These are phyloP conservation scores for Chromobotia macracanthus DNA, from an alignment of 2,797 vertebrate species.

Conservation along the genomic window DNA sequence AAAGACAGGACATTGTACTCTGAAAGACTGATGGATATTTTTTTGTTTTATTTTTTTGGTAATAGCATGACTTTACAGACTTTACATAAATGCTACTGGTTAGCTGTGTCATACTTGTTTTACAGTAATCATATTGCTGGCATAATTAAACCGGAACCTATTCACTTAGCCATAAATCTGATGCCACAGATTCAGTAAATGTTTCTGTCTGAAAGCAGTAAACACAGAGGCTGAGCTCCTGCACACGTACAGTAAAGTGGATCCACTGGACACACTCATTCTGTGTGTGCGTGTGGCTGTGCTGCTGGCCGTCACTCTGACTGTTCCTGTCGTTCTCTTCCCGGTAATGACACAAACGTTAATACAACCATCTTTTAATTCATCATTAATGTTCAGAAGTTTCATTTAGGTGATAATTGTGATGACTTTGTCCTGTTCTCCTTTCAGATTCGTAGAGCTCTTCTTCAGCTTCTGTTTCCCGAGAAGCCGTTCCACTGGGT, in stretches of 20 bases:
- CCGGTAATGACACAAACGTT: constrained; percentile 71
- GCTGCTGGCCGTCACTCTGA: constrained; percentile 82
- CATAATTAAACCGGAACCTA: neutral
- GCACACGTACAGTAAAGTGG: constrained; percentile 82
- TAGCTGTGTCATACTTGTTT: neutral
- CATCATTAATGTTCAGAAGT: too few relatives aligned
- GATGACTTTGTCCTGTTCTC: neutral
- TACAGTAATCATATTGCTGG: neutral
- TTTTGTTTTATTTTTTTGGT: neutral
- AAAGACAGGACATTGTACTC: neutral
- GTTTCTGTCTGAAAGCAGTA: constrained; percentile 26
- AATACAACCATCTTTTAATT: too few relatives aligned
- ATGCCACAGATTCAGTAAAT: neutral
- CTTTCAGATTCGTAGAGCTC: constrained; percentile 79
- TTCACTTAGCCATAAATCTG: neutral
- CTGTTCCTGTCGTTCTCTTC: constrained; percentile 84
- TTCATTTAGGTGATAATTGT: neutral
- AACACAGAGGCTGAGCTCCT: constrained; percentile 82
- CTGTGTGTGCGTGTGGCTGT: constrained; percentile 82
- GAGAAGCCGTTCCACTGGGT: constrained; percentile 82
- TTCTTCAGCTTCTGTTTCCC: constrained; percentile 83
- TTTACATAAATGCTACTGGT: too few relatives aligned
- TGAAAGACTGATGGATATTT: neutral
- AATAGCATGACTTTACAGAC: neutral
- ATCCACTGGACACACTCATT: constrained; percentile 80